Evolutionary conservation across 2,888 invertebrate genomes (phyloP), one percentile per base, ranked within the genome.

Genomic region (Griposia aprilina): DNA sequence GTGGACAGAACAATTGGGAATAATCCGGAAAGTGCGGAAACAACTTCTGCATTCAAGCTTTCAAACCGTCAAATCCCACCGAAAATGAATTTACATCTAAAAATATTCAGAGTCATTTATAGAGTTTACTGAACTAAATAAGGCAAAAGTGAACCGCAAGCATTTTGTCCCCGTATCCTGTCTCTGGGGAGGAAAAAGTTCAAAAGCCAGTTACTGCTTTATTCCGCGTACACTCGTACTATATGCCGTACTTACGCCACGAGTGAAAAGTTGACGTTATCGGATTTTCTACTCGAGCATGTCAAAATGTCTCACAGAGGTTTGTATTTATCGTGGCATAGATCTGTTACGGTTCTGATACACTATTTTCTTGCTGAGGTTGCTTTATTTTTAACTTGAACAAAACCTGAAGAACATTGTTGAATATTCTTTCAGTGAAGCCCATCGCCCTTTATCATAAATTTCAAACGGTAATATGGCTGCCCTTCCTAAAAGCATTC

Each of bases 191-290:
- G 80, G 82, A 84, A 90, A 90, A 92, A 90, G 87, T 89, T 90
- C 77, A 85, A 89, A 91, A 90, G 86, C 73, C 87, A 83, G 87
- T 90, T 88, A 86, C 83, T 76, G 86, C 78, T 85, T 83, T 87
- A 89, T 84, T 83, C 80, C 76, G 73, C 82, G 45, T 82, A 86
- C 67, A 83, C 69, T 63, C 80, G 79, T 80, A n/a, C n/a, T n/a
- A 74, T 83, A 82, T 3, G 30, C 30, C 74, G 76, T 85, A 85
- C 85, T 89, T 86, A 85, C 72, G 81, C 68, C 77, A 86, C 78
- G 85, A 87, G 83, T 90, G 86, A 86, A 90, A 90, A 90, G 89
- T 90, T 91, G 76, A 87, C 82, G 85, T 80, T 89, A 90, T 90
- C 83, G 84, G 83, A 80, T 89, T 91, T 89, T 84, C 87, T 85